Evolutionary conservation across 2,888 invertebrate genomes (phyloP).

Genomic region (Trimorus sp.): DNA sequence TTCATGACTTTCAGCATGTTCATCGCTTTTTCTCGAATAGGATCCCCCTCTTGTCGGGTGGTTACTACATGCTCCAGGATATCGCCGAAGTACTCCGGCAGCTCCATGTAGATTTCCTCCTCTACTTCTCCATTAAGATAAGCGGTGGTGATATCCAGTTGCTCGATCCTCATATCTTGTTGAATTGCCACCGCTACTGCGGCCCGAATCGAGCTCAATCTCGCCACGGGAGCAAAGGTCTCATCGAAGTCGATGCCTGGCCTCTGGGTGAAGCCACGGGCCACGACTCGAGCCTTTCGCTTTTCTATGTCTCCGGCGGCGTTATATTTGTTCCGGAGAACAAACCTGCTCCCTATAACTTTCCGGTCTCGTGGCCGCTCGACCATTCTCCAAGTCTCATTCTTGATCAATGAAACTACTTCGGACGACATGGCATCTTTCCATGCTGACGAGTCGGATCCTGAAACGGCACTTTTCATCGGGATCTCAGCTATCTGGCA

Average conservation of each 20-base stretch:
- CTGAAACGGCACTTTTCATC: too few relatives aligned
- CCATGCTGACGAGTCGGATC: background rate
- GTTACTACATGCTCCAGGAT: conserved; percentile 7
- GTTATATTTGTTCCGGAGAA: conserved; percentile 1
- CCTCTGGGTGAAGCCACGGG: background rate
- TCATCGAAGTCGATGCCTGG: conserved; percentile 9
- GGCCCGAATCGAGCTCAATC: conserved; percentile 30
- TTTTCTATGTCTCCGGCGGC: background rate
- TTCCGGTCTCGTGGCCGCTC: background rate
- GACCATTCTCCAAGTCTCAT: background rate
- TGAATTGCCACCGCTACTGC: conserved; percentile 55
- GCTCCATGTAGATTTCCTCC: conserved; percentile 56
- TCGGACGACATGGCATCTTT: background rate
- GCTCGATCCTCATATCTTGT: conserved; percentile 55
- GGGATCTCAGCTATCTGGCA: too few relatives aligned
- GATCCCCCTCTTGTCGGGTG: background rate
- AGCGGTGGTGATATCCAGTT: conserved; percentile 65
- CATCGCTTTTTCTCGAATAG: background rate
- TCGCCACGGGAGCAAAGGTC: conserved; percentile 12
- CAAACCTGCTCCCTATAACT: conserved; percentile 4
- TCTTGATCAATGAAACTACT: background rate
- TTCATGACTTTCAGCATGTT: background rate
- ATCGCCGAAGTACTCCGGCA: conserved; percentile 37
- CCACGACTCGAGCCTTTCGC: conserved; percentile 1
- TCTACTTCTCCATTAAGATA: conserved; percentile 63